phyloP scores from a whole-genome alignment of 1,140 invertebrate species.

The Chionoecetes opilio region DNA sequence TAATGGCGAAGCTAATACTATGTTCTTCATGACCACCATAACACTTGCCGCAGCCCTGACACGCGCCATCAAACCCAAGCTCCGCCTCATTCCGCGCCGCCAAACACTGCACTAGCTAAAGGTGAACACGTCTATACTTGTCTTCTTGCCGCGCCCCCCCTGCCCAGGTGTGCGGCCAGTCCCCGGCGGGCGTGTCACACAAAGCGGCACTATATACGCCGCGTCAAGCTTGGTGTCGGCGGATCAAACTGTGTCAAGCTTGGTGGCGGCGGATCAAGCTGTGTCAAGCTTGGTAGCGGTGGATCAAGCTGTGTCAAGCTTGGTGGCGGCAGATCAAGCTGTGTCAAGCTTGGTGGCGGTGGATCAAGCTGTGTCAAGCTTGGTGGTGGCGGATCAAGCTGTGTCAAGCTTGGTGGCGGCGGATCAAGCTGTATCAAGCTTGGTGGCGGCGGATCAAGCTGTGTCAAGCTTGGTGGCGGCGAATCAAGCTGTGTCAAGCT shows the following conservation, averaged over 20 bases:
- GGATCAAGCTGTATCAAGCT: conserved; percentile 17
- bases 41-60: too few species aligned
- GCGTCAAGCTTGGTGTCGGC: not conserved
- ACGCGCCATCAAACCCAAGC: too few species aligned
- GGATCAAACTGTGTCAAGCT: conserved; percentile 17
- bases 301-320: conserved; percentile 27
- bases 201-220: not conserved
- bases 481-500: not conserved
- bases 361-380: conserved; percentile 27
- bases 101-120: too few species aligned
- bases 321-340: conserved; percentile 4
- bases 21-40: too few species aligned
- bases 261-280: conserved; percentile 14
- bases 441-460: conserved; percentile 14
- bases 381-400: conserved; percentile 4
- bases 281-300: not conserved
- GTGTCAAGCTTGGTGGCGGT: conserved; percentile 1
- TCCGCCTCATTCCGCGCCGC: too few species aligned
- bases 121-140: not conserved
- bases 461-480: conserved; percentile 12
- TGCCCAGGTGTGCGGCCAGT: not conserved
- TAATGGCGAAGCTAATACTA: too few species aligned
- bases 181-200: not conserved
- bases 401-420: conserved; percentile 12
- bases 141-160: not conserved